These are phyloP conservation scores for Orchestes rusci DNA, from an alignment of 2,888 invertebrate genomes.

Conservation along the genomic window DNA sequence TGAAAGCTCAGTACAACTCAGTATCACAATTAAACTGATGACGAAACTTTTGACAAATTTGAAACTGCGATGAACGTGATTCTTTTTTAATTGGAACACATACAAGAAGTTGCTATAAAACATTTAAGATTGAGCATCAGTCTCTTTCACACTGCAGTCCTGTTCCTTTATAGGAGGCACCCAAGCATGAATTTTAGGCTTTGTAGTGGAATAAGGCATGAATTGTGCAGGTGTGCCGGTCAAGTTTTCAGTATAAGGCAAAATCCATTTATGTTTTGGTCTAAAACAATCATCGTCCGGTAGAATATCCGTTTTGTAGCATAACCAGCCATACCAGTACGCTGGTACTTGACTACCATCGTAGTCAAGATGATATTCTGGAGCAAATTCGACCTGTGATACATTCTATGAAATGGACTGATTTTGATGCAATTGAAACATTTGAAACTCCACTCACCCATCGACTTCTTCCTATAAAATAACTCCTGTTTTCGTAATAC, in stretches of 20 bases:
- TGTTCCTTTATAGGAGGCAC: slow-evolving; percentile 11
- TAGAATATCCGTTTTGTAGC: slow-evolving; percentile 62
- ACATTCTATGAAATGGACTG: no score
- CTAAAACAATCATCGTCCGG: slow-evolving; percentile 55
- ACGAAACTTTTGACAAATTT: no score
- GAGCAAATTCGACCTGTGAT: slow-evolving; percentile 53
- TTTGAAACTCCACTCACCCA: slow-evolving; percentile 66
- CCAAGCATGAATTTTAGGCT: slow-evolving; percentile 39
- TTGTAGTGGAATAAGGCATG: slow-evolving; percentile 80
- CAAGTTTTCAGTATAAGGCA: slow-evolving; percentile 62
- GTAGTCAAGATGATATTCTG: slow-evolving; percentile 58
- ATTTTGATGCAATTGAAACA: no score
- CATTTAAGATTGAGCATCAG: no score
- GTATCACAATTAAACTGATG: no score
- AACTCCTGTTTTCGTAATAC: slow-evolving; percentile 78
- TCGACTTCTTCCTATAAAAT: slow-evolving; percentile 79
- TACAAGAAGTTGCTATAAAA: no score
- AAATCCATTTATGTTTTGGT: slow-evolving; percentile 66
- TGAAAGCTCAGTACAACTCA: no score
- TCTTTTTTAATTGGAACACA: no score
- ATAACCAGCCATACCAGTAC: slow-evolving; percentile 67
- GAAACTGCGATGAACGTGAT: no score
- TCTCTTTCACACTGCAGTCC: no score
- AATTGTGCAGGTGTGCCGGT: slow-evolving; percentile 73
- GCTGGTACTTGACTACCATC: slow-evolving; percentile 60